A percentile compares a stretch with the other conserved stretches of the same genome.
phyloP scores from a whole-genome alignment of 2,797 vertebrate species.

The Lagorchestes hirsutus region DNA sequence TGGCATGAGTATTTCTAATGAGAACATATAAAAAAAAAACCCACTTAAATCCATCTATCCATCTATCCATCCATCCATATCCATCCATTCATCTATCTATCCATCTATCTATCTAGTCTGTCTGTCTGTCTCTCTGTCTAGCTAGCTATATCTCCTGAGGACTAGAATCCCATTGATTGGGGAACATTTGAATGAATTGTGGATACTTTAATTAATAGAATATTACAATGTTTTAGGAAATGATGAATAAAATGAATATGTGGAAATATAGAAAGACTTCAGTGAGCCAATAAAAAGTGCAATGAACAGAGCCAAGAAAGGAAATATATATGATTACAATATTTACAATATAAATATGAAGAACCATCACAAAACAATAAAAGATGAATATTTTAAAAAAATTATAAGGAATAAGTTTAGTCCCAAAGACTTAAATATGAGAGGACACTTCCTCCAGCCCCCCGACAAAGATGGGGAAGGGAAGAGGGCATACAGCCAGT shows the following conservation, averaged over 20 bases:
- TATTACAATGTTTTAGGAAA: neutral
- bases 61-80: neutral
- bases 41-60: neutral
- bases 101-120: too few relatives aligned
- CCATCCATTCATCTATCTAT: neutral
- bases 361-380: neutral
- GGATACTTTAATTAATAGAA: neutral
- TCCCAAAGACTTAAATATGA: neutral
- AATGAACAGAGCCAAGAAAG: neutral
- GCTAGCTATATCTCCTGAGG: neutral
- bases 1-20: constrained; percentile 51
- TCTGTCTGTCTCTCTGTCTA: neutral
- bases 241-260: neutral
- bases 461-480: neutral
- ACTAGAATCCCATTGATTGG: neutral
- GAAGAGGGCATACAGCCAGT: neutral
- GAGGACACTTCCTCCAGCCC: neutral
- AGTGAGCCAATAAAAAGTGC: neutral
- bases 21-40: too few relatives aligned
- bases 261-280: neutral
- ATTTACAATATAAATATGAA: neutral
- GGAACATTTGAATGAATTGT: neutral
- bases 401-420: neutral
- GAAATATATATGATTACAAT: neutral
- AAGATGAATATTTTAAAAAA: neutral